Percentiles rank a stretch among this genome's conserved stretches.
These are phyloP conservation scores for Mesorhabditis sp. DNA, from an alignment of 2,888 invertebrate genomes.

Conservation along the genomic window DNA sequence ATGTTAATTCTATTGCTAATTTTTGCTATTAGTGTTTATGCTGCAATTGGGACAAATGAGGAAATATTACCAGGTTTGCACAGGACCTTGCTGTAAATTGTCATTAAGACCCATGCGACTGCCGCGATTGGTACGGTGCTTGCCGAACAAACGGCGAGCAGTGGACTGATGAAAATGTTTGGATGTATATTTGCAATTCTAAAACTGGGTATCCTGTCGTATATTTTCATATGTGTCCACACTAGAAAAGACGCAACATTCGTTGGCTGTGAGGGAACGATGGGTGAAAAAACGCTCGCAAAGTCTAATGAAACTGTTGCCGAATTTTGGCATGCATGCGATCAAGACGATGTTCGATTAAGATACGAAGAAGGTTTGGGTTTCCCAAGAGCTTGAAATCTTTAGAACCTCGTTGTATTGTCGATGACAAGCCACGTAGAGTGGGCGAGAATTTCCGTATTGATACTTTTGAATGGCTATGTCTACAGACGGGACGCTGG, in stretches of 20 bases:
- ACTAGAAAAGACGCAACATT: slow-evolving; percentile 19
- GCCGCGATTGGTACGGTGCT: slow-evolving; percentile 53
- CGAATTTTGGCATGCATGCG: slow-evolving; percentile 48
- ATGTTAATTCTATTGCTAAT: too few relatives aligned
- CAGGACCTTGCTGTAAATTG: not conserved
- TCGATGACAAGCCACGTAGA: slow-evolving; percentile 30
- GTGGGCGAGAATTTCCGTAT: slow-evolving; percentile 47
- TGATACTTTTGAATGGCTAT: slow-evolving; percentile 52
- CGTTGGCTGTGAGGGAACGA: slow-evolving; percentile 17
- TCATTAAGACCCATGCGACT: slow-evolving; percentile 37
- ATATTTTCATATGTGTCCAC: not conserved
- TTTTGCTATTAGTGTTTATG: too few relatives aligned
- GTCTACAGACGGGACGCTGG: slow-evolving; percentile 52
- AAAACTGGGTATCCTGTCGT: slow-evolving; percentile 17
- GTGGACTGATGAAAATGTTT: slow-evolving; percentile 51
- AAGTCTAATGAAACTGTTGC: slow-evolving; percentile 44
- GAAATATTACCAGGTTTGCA: not conserved
- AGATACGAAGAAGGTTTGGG: slow-evolving; percentile 46
- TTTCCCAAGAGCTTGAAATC: not conserved
- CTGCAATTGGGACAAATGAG: too few relatives aligned
- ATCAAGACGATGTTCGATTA: slow-evolving; percentile 26
- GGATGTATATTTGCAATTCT: slow-evolving; percentile 42
- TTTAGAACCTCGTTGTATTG: slow-evolving; percentile 45
- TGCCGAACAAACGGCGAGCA: slow-evolving; percentile 38
- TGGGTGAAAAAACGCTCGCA: slow-evolving; percentile 22